Conservation (phyloP, 1,140 invertebrate species). For the Cheumatopsyche charites region DNA sequence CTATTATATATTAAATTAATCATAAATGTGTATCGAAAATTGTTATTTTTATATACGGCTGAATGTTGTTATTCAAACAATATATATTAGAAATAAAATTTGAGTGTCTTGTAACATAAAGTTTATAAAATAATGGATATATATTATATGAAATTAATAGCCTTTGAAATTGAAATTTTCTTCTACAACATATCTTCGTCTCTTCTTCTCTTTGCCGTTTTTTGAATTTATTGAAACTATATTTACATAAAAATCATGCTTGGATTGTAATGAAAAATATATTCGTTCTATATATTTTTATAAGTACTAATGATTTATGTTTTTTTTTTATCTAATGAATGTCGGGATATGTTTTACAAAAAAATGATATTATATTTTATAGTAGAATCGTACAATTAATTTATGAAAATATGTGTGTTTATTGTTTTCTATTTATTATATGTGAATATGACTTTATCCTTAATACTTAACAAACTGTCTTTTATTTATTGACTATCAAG, state of each 20-base stretch:
- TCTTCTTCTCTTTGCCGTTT: background rate
- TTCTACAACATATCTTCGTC: constrained; percentile 18
- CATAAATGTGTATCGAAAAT: constrained; percentile 9
- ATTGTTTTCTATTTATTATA: no score
- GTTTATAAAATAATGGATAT: background rate
- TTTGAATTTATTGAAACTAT: background rate
- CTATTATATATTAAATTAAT: constrained; percentile 11
- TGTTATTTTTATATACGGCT: constrained; percentile 29
- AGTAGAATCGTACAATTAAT: no score
- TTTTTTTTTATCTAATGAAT: no score
- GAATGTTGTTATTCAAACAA: constrained; percentile 12
- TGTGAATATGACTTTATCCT: background rate
- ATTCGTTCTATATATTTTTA: no score
- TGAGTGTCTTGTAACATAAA: constrained; percentile 29
- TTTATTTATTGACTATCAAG: background rate
- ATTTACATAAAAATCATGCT: no score
- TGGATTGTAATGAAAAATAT: no score
- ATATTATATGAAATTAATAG: no score
- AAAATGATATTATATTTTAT: no score
- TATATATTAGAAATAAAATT: constrained; percentile 23
- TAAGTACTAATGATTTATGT: no score
- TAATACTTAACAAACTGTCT: constrained; percentile 17
- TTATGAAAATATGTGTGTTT: no score
- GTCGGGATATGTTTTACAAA: no score
- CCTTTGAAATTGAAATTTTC: constrained; percentile 27